Evolutionary conservation across 2,888 invertebrate species (phyloP), one percentile per base, ranked within the genome.

Genomic region (Caenorhabditis japonica): DNA sequence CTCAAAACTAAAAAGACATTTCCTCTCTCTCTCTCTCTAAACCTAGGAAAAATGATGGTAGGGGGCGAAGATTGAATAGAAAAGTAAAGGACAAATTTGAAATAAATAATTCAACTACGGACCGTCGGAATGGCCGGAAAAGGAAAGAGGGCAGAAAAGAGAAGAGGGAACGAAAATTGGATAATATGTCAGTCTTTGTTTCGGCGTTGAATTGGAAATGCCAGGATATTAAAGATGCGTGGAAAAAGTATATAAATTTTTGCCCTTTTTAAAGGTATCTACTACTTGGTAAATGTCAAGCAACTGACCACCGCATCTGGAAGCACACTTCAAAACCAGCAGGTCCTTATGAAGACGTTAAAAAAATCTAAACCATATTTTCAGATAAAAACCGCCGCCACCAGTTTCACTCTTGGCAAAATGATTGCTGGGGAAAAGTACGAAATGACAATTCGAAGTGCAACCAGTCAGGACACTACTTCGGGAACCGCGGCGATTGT

Each of bases 401-500:
- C 73, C 8, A 77, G 82, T 30, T 86, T 86, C 66, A 76, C 80
- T 23, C 62, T 86, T 39, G 81, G 81, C 38, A 79, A 83, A 46
- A 76, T 86, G 60, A 78, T 83, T 21, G 77, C 86, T 3, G 86
- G 85, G 7, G 83, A 84, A 47, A 79, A 79, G 49, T 86, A 85
- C 52, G 86, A 86, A 59, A 76, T 86, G 76, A 86, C 86, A 12
- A 84, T 86, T 34, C 44, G 85, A 38, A 80, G 81, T 33, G 86
- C 84, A 0, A 76, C 73, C 5, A 52, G 68, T 25, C 62, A 70
- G 43, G 59, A 69, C n/a, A 33, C 34, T 1, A 53, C 44, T 1
- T 87, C 86, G 1, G 53, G 69, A n/a, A 84, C 85, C 0, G 86
- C 86, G 1, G 83, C 86, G 12, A 84, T 86, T 39, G 83, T 86